Percentiles rank a stretch among this genome's conserved stretches.
Conservation (phyloP, 64 coral and sea anemone genomes). For the Pocillopora damicornis region DNA sequence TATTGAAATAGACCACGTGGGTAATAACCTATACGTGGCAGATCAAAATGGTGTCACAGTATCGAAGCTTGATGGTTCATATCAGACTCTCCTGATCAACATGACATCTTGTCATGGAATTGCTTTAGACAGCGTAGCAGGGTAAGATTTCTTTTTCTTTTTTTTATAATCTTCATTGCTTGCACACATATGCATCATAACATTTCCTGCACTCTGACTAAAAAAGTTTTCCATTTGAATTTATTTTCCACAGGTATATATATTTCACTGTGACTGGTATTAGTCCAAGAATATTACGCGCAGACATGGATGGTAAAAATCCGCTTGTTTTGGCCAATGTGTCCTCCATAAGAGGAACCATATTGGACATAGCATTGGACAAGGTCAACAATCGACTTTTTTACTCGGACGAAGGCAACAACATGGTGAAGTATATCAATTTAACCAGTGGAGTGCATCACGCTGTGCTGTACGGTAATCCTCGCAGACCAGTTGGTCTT, state of each 20-base stretch:
- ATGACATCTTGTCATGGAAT: background rate
- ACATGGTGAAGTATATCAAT: background rate
- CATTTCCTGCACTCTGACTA: background rate
- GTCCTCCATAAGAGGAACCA: conserved; percentile 9
- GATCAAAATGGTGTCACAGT: conserved; percentile 18
- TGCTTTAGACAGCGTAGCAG: conserved; percentile 10
- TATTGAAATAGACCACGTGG: conserved; percentile 25
- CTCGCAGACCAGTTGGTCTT: conserved; percentile 8
- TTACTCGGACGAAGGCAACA: conserved; percentile 15
- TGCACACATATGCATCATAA: background rate
- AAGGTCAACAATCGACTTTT: background rate
- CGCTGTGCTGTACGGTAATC: background rate
- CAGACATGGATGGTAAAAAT: conserved; percentile 39
- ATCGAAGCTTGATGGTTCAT: conserved; percentile 42
- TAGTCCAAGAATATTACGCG: background rate
- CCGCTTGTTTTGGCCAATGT: background rate
- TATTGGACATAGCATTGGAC: conserved; percentile 1
- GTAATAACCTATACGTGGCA: conserved; percentile 33
- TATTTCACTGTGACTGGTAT: conserved; percentile 19
- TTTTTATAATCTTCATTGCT: background rate
- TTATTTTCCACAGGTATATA: conserved; percentile 9
- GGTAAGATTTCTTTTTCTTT: background rate
- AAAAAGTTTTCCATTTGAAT: background rate
- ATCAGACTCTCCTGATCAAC: background rate
- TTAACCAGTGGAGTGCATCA: background rate